These are phyloP conservation scores for Lipotes vexillifer DNA, from an alignment of 2,113 vertebrate species.

Conservation along the genomic window DNA sequence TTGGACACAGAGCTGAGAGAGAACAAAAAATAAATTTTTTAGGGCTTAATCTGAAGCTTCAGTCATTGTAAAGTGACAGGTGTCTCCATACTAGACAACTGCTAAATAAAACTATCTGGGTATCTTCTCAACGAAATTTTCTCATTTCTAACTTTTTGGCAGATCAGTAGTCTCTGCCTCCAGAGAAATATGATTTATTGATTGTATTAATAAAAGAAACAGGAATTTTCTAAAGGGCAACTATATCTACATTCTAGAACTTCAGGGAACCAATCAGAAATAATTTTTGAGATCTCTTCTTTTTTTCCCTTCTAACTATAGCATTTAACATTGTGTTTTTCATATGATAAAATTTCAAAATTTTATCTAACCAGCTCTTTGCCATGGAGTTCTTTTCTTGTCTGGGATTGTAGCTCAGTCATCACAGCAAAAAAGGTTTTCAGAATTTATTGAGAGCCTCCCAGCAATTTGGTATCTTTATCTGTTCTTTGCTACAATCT, in stretches of 20 bases:
- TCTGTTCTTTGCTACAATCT: not conserved
- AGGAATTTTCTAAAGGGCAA: not conserved
- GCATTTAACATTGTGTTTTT: not conserved
- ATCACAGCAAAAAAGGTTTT: not conserved
- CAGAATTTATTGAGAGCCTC: not conserved
- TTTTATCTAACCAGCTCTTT: not conserved
- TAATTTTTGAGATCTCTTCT: not conserved
- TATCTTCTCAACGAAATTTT: not conserved
- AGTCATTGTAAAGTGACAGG: not conserved
- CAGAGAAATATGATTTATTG: not conserved
- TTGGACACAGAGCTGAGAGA: not conserved
- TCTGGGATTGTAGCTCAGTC: not conserved
- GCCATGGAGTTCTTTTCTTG: not conserved
- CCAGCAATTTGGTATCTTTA: not conserved
- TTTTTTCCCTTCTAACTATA: not conserved
- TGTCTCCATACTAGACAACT: not conserved
- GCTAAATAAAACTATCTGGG: not conserved
- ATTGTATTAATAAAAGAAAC: not conserved
- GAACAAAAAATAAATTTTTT: not conserved
- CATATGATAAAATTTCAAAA: not conserved
- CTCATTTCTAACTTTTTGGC: not conserved
- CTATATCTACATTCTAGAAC: not conserved
- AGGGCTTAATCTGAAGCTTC: not conserved
- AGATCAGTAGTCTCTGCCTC: not conserved
- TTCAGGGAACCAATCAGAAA: not conserved